Evolutionary conservation across 1,140 invertebrate species (phyloP).

Genomic region (Bombyx mori): ASM3026992v2 NC_085107.1:13438501-13439000

Average conservation of each 20-base stretch:
- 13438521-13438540: no score
- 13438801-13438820: conserved; percentile 1
- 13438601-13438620: not conserved
- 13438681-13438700: no score
- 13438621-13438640: not conserved
- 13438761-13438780: not conserved
- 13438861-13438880: conserved; percentile 3
- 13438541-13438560: no score
- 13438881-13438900: conserved; percentile 7
- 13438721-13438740: no score
- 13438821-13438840: no score
- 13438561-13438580: no score
- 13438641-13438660: no score
- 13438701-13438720: no score
- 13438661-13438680: no score
- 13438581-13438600: no score
- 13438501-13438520: no score
- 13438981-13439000: conserved; percentile 5
- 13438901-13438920: conserved; percentile 6
- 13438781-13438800: not conserved
- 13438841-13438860: no score
- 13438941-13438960: not conserved
- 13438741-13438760: conserved; percentile 2
- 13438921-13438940: conserved; percentile 1
- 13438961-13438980: conserved; percentile 1